phyloP scores from a whole-genome alignment of 2,113 vertebrate genomes.

The Anhinga anhinga region DNA sequence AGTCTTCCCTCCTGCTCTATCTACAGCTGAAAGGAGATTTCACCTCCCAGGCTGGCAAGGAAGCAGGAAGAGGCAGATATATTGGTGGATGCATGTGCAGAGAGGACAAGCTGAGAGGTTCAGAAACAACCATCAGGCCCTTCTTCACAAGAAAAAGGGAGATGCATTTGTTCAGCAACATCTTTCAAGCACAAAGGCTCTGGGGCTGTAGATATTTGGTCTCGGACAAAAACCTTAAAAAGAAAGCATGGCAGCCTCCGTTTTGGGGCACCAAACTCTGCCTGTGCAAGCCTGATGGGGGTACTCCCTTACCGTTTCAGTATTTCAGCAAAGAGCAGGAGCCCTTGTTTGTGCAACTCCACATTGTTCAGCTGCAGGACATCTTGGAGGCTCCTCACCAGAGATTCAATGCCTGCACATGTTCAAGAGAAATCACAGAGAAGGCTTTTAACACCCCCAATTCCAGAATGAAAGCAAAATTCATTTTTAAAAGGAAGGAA shows the following conservation, averaged over 20 bases:
- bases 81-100: neutral
- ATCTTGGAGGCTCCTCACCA: conserved; percentile 87
- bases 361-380: conserved; percentile 79
- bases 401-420: conserved; percentile 84
- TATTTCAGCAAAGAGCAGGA: conserved; percentile 87
- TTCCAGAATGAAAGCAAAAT: neutral
- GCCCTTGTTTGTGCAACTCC: conserved; percentile 87
- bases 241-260: neutral
- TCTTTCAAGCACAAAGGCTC: neutral
- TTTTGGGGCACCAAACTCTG: neutral
- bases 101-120: neutral
- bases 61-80: neutral
- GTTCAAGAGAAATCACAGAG: neutral
- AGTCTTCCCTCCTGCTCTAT: neutral
- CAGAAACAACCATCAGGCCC: neutral
- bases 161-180: neutral
- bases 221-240: neutral
- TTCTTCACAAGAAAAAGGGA: neutral
- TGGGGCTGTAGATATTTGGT: neutral
- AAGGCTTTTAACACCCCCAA: neutral
- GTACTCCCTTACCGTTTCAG: conserved; percentile 81
- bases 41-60: neutral
- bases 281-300: neutral
- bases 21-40: neutral
- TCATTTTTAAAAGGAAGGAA: neutral